Percentiles rank a stretch among this genome's conserved stretches.
phyloP scores from a whole-genome alignment of 2,888 invertebrate genomes.

The Zaprionus lineosus region DNA sequence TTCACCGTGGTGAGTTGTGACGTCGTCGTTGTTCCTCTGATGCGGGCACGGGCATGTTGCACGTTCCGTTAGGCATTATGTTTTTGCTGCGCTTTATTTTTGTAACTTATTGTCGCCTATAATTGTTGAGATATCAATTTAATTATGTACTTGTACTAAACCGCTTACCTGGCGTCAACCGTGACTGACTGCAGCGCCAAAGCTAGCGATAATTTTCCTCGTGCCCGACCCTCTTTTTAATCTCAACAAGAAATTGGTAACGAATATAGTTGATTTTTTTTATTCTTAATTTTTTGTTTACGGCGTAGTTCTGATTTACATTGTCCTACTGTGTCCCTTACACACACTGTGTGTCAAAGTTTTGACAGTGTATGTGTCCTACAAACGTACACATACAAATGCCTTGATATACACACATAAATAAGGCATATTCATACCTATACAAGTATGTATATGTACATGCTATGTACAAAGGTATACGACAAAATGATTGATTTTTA shows the following conservation, averaged over 20 bases:
- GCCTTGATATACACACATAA: too few relatives aligned
- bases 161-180: slow-evolving; percentile 38
- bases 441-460: background rate
- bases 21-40: slow-evolving; percentile 5
- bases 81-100: slow-evolving; percentile 4
- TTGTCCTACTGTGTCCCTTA: slow-evolving; percentile 20
- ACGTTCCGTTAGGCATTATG: slow-evolving; percentile 56
- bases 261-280: slow-evolving; percentile 21
- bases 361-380: too few relatives aligned
- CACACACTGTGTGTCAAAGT: too few relatives aligned
- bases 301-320: slow-evolving; percentile 48
- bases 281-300: slow-evolving; percentile 25
- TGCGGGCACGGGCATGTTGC: slow-evolving; percentile 42
- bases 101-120: slow-evolving; percentile 29
- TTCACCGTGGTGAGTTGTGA: slow-evolving; percentile 39
- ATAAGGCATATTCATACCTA: too few relatives aligned
- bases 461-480: too few relatives aligned
- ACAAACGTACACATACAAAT: too few relatives aligned
- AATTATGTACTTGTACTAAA: slow-evolving; percentile 48
- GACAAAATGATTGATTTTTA: slow-evolving; percentile 47
- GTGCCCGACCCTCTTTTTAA: slow-evolving; percentile 54
- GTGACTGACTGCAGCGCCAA: slow-evolving; percentile 7
- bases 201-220: slow-evolving; percentile 1
- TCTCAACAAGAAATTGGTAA: slow-evolving; percentile 47
- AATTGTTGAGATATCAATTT: slow-evolving; percentile 54